phyloP scores from a whole-genome alignment of 1,140 invertebrate genomes.

The Sycobia sp. region DNA sequence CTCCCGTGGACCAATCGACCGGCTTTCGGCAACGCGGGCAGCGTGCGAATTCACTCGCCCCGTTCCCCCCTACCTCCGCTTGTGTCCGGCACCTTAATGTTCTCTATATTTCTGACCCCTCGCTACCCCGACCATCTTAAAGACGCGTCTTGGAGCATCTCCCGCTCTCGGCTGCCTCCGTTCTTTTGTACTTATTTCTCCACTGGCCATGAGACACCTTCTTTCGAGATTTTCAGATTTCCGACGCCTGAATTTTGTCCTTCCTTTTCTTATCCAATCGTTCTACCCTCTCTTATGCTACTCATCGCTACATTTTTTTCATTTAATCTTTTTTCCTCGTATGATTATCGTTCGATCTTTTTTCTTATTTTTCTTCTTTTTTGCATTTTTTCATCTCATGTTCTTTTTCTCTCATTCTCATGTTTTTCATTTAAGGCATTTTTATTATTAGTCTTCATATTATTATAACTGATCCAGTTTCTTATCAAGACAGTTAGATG shows the following conservation, averaged over 20 bases:
- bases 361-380: background rate
- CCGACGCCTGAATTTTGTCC: constrained; percentile 9
- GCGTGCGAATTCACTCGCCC: no score
- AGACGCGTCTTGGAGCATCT: no score
- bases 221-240: constrained; percentile 18
- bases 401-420: background rate
- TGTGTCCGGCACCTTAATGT: no score
- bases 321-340: no score
- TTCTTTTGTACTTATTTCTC: constrained; percentile 7
- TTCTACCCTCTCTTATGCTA: background rate
- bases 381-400: background rate
- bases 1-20: background rate
- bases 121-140: no score
- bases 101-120: constrained; percentile 19
- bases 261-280: no score
- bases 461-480: no score
- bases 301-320: background rate
- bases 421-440: background rate
- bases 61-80: no score
- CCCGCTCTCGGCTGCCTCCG: background rate
- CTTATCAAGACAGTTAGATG: no score
- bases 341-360: no score
- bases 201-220: constrained; percentile 4
- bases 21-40: no score
- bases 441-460: no score